Percentiles rank a stretch among this genome's conserved stretches.
Conservation (phyloP, 2,888 invertebrate species). For the Erannis defoliaria region DNA sequence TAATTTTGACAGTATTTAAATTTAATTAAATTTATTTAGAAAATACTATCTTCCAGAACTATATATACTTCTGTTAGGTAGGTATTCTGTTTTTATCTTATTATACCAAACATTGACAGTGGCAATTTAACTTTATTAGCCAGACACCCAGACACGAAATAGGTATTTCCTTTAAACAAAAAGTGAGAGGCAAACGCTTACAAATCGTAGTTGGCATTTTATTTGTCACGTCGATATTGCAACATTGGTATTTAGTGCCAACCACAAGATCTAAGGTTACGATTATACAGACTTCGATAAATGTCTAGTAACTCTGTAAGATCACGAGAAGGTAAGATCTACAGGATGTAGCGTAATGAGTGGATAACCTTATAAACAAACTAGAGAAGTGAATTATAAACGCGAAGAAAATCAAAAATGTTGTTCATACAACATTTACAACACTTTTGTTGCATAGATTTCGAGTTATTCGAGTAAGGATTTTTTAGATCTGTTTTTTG, state of each 20-base stretch:
- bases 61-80: too few species aligned
- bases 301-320: conserved; percentile 9
- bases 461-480: too few species aligned
- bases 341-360: too few species aligned
- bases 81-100: not conserved
- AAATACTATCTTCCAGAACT: too few species aligned
- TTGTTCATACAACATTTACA: too few species aligned
- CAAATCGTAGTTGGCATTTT: conserved; percentile 65
- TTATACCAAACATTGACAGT: not conserved
- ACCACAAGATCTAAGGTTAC: conserved; percentile 16
- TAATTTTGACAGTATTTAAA: too few species aligned
- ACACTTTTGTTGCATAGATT: too few species aligned
- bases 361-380: too few species aligned
- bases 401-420: too few species aligned
- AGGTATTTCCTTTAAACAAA: conserved; percentile 53
- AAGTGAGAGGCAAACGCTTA: conserved; percentile 67
- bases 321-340: conserved; percentile 5
- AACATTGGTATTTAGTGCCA: conserved; percentile 70
- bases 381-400: too few species aligned
- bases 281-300: conserved; percentile 22
- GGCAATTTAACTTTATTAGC: conserved; percentile 1
- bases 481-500: too few species aligned
- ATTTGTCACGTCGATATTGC: conserved; percentile 74
- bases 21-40: too few species aligned
- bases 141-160: conserved; percentile 1